Conservation (phyloP, 1,140 invertebrate genomes). For the Spodoptera frugiperda region DNA sequence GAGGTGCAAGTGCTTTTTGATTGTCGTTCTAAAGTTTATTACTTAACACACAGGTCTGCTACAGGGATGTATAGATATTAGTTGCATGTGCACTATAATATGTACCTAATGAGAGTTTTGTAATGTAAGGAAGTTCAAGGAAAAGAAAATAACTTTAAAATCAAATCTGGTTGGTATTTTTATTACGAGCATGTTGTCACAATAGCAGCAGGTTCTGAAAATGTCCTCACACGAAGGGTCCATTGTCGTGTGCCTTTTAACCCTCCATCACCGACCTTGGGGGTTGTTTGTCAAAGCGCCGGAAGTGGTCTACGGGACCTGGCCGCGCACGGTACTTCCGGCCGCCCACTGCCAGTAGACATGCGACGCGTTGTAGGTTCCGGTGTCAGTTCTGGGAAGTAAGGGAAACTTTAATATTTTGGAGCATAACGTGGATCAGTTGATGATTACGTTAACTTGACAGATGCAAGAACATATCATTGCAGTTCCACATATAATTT, state of each 20-base stretch:
- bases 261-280: conserved; percentile 60
- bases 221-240: conserved; percentile 1
- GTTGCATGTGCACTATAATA: too few species aligned
- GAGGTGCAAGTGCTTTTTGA: too few species aligned
- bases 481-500: too few species aligned
- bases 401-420: background rate
- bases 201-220: conserved; percentile 29
- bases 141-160: too few species aligned
- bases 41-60: too few species aligned
- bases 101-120: too few species aligned
- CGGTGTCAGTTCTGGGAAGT: conserved; percentile 41
- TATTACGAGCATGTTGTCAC: conserved; percentile 8
- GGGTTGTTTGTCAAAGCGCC: conserved; percentile 74
- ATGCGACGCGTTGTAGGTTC: conserved; percentile 61
- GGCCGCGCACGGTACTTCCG: conserved; percentile 64
- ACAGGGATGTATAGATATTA: too few species aligned
- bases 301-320: conserved; percentile 67
- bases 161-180: background rate
- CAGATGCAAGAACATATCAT: too few species aligned
- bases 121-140: too few species aligned
- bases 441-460: too few species aligned
- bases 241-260: conserved; percentile 50
- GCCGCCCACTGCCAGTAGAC: conserved; percentile 52
- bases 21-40: too few species aligned
- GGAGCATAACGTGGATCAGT: too few species aligned